These are phyloP conservation scores for Geotrypetes seraphini DNA, from an alignment of 2,797 vertebrate species.

Conservation along the genomic window DNA sequence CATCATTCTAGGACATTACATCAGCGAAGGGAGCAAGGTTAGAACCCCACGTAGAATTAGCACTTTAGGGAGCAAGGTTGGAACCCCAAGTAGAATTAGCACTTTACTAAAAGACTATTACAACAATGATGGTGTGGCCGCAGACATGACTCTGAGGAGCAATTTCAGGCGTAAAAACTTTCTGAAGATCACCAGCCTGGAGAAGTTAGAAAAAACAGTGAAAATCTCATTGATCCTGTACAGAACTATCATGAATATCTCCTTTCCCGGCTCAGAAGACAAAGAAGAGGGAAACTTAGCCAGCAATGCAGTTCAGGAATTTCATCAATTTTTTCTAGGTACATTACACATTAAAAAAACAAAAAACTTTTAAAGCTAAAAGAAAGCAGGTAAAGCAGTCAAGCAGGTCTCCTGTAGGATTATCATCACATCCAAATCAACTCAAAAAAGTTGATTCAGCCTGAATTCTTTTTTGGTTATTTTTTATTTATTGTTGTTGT, in stretches of 20 bases:
- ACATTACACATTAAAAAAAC: not conserved
- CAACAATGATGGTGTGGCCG: not conserved
- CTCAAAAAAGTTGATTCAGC: too few species aligned
- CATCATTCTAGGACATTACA: slow-evolving; percentile 48
- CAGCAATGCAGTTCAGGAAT: slow-evolving; percentile 24
- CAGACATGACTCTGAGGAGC: slow-evolving; percentile 12
- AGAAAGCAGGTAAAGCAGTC: too few species aligned
- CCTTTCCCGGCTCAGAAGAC: slow-evolving; percentile 29
- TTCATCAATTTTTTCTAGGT: slow-evolving; percentile 20
- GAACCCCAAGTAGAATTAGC: slow-evolving; percentile 31
- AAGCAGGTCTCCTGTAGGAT: too few species aligned
- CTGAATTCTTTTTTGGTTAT: too few species aligned
- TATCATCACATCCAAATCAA: too few species aligned
- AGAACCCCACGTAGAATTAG: slow-evolving; percentile 31
- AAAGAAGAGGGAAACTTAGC: slow-evolving; percentile 21
- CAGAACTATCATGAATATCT: slow-evolving; percentile 24
- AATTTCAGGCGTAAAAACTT: slow-evolving; percentile 55
- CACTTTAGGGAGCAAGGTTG: slow-evolving; percentile 18
- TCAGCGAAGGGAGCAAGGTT: slow-evolving; percentile 21
- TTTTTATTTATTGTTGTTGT: too few species aligned
- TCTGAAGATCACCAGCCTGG: slow-evolving; percentile 24
- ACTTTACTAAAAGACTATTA: slow-evolving; percentile 63
- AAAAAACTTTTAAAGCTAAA: too few species aligned
- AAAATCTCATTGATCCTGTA: slow-evolving; percentile 41
- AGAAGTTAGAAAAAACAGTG: slow-evolving; percentile 45